Conservation (phyloP, 2,113 vertebrate genomes). For the Cyanoderma ruficeps region DNA sequence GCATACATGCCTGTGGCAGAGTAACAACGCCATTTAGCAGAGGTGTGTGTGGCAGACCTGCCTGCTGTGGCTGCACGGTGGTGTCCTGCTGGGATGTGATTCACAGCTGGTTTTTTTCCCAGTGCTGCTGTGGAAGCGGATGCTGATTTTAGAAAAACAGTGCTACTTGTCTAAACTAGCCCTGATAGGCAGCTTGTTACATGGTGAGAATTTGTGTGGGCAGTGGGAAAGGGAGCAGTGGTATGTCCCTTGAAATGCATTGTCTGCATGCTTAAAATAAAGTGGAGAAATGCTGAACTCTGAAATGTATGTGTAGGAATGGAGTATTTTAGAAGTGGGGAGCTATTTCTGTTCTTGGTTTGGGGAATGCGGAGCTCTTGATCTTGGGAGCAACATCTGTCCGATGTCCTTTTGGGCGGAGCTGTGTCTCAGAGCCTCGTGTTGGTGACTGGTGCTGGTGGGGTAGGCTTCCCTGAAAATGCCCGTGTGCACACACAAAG, state of each 20-base stretch:
- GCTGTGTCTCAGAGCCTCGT: neutral
- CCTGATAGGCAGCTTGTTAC: neutral
- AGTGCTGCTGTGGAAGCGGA: neutral
- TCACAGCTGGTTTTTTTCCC: neutral
- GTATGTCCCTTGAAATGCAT: neutral
- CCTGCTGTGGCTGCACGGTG: neutral
- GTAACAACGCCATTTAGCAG: neutral
- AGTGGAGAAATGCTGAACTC: neutral
- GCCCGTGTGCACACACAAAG: fast-evolving
- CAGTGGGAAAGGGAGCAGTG: neutral
- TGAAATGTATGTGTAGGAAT: neutral
- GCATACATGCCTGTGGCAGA: neutral
- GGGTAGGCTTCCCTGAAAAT: neutral
- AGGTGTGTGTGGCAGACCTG: neutral
- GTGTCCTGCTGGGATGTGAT: neutral
- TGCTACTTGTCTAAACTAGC: neutral
- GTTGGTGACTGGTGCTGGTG: neutral
- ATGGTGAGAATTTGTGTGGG: slow-evolving; percentile 45
- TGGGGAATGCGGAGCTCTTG: neutral
- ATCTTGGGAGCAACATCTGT: neutral
- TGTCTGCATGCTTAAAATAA: neutral
- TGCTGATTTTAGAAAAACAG: neutral
- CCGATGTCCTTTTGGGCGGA: fast-evolving
- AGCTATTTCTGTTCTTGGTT: neutral
- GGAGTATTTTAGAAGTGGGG: neutral